Base-by-base conservation (phyloP, 1,140 invertebrate genomes). In the Rhizoglyphus robini region DNA sequence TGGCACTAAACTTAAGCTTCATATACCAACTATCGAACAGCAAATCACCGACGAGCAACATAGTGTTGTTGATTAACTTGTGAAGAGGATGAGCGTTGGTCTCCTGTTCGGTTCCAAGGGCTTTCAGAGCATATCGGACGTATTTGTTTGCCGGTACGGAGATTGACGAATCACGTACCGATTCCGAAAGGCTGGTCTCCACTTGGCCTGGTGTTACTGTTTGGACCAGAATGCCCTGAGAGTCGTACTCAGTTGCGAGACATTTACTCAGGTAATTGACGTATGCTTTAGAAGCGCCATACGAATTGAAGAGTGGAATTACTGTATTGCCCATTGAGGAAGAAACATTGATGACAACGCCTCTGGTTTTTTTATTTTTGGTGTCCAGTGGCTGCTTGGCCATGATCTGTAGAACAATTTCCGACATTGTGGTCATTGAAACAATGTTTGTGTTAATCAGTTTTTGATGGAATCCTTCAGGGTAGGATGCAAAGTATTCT, bases 201-300 rank as follows among this genome's bases (percentile, higher is more conserved):
- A 96, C 90, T 70, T 87, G 90, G 25, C 87, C 89, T 0, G 92
- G 91, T 54, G 86, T 74, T 1, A 95, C 78, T 72, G 86, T 87
- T 78, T 96, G 77, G 30, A 78, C 66, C 63, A 84, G 83, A 1
- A 96, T 84, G 3, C 90, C 90, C 64, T 82, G 80, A 4, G 81
- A 80, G 18, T 76, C 27, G 20, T 51, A 51, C 25, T 51, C 49
- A n/a, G 11, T 8, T 11, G 18, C 8, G 11, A 51, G 20, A 8
- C 11, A 8, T 51, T 27, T n/a, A 27, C n/a, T 20, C 49, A 51
- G 20, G 25, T 51, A 8, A 27, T 51, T 27, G 5, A 51, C 23
- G 20, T 51, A 51, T n/a, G 25, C 5, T 51, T 51, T 51, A 5
- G 49, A 8, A 8, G 49, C 49, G 8, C 11, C 18, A 51, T 51